These are phyloP conservation scores for Scolopax mira DNA, from an alignment of 2,113 vertebrate species.

Conservation along the genomic window DNA sequence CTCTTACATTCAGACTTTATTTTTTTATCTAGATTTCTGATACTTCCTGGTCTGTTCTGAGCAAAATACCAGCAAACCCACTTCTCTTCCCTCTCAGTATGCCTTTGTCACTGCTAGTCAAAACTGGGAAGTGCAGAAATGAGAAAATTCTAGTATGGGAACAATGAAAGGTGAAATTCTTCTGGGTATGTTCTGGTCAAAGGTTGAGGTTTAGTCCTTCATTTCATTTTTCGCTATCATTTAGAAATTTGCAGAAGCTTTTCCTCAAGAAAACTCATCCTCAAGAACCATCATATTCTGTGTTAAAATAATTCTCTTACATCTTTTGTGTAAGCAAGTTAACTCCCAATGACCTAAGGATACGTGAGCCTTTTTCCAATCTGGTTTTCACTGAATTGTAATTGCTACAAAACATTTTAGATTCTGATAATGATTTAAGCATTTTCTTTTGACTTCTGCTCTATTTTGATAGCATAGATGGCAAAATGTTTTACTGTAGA, in stretches of 20 bases:
- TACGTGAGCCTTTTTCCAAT: not conserved
- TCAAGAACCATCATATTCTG: not conserved
- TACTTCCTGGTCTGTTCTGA: slow-evolving; percentile 16
- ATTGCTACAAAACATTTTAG: not conserved
- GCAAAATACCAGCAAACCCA: not conserved
- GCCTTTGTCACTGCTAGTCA: not conserved
- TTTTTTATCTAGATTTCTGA: slow-evolving; percentile 19
- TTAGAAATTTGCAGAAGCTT: not conserved
- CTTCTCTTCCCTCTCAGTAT: not conserved
- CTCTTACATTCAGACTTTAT: not conserved
- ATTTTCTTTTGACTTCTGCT: slow-evolving; percentile 47
- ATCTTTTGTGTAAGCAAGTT: not conserved
- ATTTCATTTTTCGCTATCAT: not conserved
- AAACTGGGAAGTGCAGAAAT: not conserved
- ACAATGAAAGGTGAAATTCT: not conserved
- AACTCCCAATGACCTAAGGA: not conserved
- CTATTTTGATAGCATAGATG: slow-evolving; percentile 35
- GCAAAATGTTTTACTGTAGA: slow-evolving; percentile 46
- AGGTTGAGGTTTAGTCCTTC: not conserved
- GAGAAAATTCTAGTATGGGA: not conserved
- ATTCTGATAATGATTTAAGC: not conserved
- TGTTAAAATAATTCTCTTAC: not conserved
- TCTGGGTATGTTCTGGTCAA: not conserved
- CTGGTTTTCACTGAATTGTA: not conserved
- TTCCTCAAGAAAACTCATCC: not conserved